These are phyloP conservation scores for Naso thynnoides DNA, from an alignment of 2,797 vertebrate species.

Conservation along the genomic window DNA sequence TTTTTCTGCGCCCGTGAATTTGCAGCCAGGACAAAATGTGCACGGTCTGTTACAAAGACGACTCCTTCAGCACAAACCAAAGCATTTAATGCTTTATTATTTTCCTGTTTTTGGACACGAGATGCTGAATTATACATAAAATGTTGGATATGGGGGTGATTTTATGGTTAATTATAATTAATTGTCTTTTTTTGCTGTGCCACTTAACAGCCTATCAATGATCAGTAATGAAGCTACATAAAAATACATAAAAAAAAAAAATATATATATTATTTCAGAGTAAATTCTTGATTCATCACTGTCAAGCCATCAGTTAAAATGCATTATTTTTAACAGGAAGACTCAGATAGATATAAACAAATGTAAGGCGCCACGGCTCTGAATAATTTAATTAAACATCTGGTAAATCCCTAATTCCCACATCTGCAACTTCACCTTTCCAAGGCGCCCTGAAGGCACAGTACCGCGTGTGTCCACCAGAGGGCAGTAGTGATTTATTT, in stretches of 20 bases:
- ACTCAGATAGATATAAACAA: no score
- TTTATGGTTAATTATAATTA: neutral
- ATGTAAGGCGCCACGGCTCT: neutral
- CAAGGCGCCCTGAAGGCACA: neutral
- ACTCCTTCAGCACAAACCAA: slow-evolving; percentile 29
- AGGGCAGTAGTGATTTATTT: slow-evolving; percentile 40
- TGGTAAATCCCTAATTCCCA: slow-evolving; percentile 16
- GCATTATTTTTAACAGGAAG: neutral
- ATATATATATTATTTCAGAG: neutral
- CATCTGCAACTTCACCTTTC: slow-evolving; percentile 12
- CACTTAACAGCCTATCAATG: accelerated
- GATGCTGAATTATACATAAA: neutral
- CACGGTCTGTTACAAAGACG: slow-evolving; percentile 21
- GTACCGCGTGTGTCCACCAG: slow-evolving; percentile 49
- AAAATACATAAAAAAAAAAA: accelerated
- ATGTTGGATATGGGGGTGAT: no score
- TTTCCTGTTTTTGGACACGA: neutral
- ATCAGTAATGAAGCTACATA: neutral
- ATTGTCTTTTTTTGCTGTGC: neutral
- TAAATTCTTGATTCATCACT: neutral
- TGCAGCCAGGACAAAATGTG: slow-evolving; percentile 55
- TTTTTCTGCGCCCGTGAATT: slow-evolving; percentile 60
- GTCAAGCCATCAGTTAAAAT: neutral
- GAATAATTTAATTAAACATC: slow-evolving; percentile 53
- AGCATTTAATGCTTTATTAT: neutral